phyloP scores from a whole-genome alignment of 2,797 vertebrate genomes.

The Halcyon smyrnensis region DNA sequence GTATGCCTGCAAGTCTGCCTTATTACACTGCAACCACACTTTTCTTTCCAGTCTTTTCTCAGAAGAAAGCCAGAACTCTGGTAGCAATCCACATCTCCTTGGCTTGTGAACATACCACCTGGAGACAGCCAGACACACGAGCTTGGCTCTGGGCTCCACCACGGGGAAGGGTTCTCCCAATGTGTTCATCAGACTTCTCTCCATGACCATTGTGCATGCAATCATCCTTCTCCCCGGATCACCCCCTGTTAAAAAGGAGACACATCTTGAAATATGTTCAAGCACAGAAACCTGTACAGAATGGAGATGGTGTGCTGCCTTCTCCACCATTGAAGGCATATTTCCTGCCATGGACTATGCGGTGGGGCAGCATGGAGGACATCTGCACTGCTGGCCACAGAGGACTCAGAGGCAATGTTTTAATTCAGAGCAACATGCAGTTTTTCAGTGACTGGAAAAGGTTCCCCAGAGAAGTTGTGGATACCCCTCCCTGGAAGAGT shows the following conservation, averaged over 20 bases:
- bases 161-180: background rate
- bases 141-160: background rate
- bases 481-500: background rate
- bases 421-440: background rate
- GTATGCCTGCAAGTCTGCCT: background rate
- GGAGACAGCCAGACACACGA: background rate
- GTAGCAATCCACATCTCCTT: background rate
- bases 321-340: fast-evolving
- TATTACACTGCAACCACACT: background rate
- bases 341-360: background rate
- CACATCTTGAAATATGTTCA: background rate
- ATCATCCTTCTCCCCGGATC: background rate
- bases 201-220: background rate
- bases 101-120: background rate
- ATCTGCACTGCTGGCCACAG: background rate
- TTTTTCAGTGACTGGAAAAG: background rate
- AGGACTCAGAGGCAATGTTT: background rate
- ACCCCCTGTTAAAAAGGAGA: background rate
- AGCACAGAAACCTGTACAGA: background rate
- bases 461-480: background rate
- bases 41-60: background rate
- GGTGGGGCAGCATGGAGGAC: background rate
- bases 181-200: background rate
- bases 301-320: background rate
- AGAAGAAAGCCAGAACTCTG: background rate